Conservation (phyloP, 2,888 invertebrate genomes). For the Elegia similella region DNA sequence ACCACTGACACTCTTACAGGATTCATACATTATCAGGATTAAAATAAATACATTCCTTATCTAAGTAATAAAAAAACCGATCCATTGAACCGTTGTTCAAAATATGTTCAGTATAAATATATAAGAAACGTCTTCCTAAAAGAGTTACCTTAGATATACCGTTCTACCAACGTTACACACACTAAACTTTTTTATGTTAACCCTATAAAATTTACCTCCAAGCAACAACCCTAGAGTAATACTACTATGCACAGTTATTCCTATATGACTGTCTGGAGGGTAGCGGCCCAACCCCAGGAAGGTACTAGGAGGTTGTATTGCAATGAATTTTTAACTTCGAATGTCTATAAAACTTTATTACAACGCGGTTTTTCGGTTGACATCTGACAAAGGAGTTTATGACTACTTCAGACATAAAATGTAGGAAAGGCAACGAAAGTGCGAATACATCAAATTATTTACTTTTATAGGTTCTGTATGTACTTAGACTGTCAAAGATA, state of each 20-base stretch:
- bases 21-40: too few relatives aligned
- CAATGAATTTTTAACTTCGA: conserved; percentile 10
- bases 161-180: background rate
- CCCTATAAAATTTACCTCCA: background rate
- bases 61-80: too few relatives aligned
- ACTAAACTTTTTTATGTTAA: background rate
- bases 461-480: conserved; percentile 6
- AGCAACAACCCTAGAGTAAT: background rate
- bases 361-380: background rate
- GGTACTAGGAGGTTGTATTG: background rate
- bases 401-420: background rate
- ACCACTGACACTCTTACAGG: too few relatives aligned
- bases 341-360: conserved; percentile 14
- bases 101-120: too few relatives aligned
- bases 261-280: background rate
- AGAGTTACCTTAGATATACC: too few relatives aligned
- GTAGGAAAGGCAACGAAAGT: background rate
- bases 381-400: conserved; percentile 14
- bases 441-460: conserved; percentile 6
- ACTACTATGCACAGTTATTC: background rate
- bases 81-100: too few relatives aligned
- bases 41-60: too few relatives aligned
- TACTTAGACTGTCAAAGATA: background rate
- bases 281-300: background rate
- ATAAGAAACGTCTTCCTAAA: too few relatives aligned